A percentile compares a stretch with the other conserved stretches of the same genome.
phyloP scores from a whole-genome alignment of 1,140 invertebrate genomes.

The Phenacoccus solenopsis region DNA sequence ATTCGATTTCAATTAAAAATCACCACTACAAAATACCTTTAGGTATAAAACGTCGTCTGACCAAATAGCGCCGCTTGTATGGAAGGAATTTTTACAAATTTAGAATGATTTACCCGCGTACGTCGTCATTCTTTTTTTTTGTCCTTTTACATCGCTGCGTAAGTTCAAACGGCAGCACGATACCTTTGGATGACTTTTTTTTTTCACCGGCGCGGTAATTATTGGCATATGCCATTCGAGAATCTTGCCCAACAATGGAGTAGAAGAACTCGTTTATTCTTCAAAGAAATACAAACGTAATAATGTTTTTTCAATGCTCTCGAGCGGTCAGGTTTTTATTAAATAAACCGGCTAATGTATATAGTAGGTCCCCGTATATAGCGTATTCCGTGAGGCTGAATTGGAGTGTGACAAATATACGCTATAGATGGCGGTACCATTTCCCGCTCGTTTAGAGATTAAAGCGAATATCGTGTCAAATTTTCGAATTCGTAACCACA shows the following conservation, averaged over 20 bases:
- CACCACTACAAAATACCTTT: no score
- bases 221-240: constrained; percentile 16
- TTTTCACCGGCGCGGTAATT: not conserved
- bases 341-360: not conserved
- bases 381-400: not conserved
- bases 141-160: not conserved
- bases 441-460: no score
- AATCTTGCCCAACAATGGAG: constrained; percentile 13
- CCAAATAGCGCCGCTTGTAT: no score
- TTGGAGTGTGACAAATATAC: not conserved
- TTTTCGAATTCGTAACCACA: no score
- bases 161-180: not conserved
- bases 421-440: no score
- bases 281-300: constrained; percentile 11
- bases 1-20: no score
- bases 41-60: no score
- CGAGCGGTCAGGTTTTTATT: no score
- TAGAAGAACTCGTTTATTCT: constrained; percentile 11
- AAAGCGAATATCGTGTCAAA: no score
- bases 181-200: not conserved
- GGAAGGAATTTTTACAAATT: not conserved
- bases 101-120: not conserved
- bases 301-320: not conserved
- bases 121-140: not conserved
- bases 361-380: not conserved